phyloP scores from a whole-genome alignment of 2,113 vertebrate genomes.

The Colinus virginianus region DNA sequence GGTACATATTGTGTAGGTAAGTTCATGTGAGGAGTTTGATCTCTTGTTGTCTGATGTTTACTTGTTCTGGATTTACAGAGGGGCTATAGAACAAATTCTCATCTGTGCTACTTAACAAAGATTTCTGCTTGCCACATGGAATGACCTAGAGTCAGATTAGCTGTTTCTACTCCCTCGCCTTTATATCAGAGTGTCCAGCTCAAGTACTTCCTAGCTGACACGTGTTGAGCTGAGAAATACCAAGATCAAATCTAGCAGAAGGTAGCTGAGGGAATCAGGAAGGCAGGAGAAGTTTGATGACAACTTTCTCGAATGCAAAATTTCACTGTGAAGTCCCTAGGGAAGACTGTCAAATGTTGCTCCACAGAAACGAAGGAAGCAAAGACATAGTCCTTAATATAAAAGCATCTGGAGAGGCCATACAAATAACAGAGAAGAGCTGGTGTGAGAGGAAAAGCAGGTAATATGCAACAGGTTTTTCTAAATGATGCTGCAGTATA shows the following conservation, averaged over 20 bases:
- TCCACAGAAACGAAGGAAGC: background rate
- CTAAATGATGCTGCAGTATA: background rate
- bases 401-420: background rate
- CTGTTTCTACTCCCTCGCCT: background rate
- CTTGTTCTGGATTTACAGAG: background rate
- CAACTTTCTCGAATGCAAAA: background rate
- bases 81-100: background rate
- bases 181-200: background rate
- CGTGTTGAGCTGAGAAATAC: background rate
- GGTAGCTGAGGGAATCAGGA: background rate
- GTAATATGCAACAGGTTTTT: background rate
- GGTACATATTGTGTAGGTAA: background rate
- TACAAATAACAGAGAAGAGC: background rate
- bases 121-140: background rate
- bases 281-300: slow-evolving; percentile 3
- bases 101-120: background rate
- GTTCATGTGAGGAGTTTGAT: background rate
- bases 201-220: background rate
- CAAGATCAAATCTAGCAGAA: slow-evolving; percentile 22
- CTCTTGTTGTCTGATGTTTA: background rate
- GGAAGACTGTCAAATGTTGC: background rate
- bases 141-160: background rate
- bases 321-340: background rate
- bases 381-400: background rate
- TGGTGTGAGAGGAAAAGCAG: background rate